Evolutionary conservation across 1,140 invertebrate species (phyloP).

Genomic region (Brachystomella parvula): DNA sequence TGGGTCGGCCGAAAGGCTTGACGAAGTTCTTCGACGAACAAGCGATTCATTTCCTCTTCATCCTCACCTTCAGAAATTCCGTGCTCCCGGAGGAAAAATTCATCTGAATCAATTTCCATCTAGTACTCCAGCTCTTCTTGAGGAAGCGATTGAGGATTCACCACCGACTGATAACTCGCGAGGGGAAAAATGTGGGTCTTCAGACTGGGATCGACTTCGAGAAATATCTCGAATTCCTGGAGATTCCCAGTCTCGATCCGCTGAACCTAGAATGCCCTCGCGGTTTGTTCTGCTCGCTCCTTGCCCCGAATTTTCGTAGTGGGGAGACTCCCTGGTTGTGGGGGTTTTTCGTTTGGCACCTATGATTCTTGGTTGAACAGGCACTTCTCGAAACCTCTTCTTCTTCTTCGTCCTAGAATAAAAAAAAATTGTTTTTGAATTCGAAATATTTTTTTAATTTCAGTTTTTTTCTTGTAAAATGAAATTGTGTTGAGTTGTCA

Average conservation of each 20-base stretch:
- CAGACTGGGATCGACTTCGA: constrained; percentile 28
- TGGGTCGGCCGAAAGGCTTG: constrained; percentile 60
- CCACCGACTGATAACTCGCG: constrained; percentile 23
- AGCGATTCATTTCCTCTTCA: constrained; percentile 65
- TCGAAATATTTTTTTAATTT: background rate
- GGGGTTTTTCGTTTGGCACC: background rate
- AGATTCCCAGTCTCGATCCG: constrained; percentile 36
- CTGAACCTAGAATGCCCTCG: constrained; percentile 24
- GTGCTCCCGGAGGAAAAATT: constrained; percentile 69
- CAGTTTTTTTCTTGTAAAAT: background rate
- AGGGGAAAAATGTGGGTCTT: constrained; percentile 30
- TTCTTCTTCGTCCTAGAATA: constrained; percentile 39
- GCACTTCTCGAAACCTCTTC: constrained; percentile 42
- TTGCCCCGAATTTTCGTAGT: constrained; percentile 37
- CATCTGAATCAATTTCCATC: constrained; percentile 78
- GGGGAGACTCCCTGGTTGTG: constrained; percentile 38
- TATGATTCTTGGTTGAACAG: constrained; percentile 19
- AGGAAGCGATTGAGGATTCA: constrained; percentile 32
- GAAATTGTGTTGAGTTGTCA: too few relatives aligned
- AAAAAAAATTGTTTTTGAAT: constrained; percentile 39
- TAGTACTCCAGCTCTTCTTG: constrained; percentile 48
- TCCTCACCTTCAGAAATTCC: constrained; percentile 62
- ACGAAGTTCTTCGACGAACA: constrained; percentile 65
- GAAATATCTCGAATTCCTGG: constrained; percentile 22
- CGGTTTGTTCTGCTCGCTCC: constrained; percentile 13